Evolutionary conservation across 2,888 invertebrate species (phyloP).

Genomic region (Tipula lateralis): DNA sequence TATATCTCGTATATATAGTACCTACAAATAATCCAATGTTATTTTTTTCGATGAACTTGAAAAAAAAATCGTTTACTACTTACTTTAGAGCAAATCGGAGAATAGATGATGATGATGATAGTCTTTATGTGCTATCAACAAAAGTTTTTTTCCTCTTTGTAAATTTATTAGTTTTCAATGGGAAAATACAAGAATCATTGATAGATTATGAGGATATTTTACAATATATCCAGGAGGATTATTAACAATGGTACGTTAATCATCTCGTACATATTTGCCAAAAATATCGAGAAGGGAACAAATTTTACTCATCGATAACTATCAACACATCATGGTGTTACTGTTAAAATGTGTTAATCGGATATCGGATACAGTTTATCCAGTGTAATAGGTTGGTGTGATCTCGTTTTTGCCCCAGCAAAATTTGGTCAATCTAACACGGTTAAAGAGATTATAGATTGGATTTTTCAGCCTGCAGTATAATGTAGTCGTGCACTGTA

Average conservation of each 20-base stretch:
- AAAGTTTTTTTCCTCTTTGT: background rate
- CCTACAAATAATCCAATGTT: background rate
- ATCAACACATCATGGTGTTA: background rate
- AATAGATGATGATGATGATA: slow-evolving; percentile 24
- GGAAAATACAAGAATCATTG: slow-evolving; percentile 9
- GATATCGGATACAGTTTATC: no score
- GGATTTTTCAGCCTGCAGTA: no score
- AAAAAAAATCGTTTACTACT: background rate
- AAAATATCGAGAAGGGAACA: background rate
- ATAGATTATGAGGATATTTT: slow-evolving; percentile 11
- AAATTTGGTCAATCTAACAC: no score
- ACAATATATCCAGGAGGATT: background rate
- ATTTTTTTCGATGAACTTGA: background rate
- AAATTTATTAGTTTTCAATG: slow-evolving; percentile 19
- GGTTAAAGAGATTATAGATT: no score
- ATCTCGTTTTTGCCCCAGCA: no score
- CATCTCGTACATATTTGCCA: background rate
- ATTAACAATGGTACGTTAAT: background rate
- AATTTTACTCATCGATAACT: background rate
- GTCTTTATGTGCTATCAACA: slow-evolving; percentile 6
- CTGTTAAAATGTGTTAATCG: background rate
- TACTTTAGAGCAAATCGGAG: background rate
- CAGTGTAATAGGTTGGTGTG: no score
- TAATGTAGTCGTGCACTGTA: no score
- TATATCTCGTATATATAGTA: background rate